A percentile compares a stretch with the other conserved stretches of the same genome.
phyloP scores from a whole-genome alignment of 2,888 invertebrate species.

The Eupithecia insigniata region DNA sequence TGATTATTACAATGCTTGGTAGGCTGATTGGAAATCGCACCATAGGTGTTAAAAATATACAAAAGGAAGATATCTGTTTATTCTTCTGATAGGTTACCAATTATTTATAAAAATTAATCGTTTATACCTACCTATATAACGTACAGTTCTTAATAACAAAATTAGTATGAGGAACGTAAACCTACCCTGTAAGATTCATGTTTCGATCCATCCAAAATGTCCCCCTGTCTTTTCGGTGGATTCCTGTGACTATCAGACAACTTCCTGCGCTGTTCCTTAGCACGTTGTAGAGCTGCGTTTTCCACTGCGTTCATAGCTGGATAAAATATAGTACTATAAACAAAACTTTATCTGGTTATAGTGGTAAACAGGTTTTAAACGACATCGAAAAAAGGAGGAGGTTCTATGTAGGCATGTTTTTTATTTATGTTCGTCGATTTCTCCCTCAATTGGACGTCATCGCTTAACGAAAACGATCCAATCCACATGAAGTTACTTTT shows the following conservation, averaged over 20 bases:
- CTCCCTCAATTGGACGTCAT: no score
- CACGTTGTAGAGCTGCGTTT: constrained; percentile 84
- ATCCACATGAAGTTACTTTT: no score
- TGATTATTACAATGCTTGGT: no score
- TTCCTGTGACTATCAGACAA: constrained; percentile 59
- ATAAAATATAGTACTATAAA: neutral
- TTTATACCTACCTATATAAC: neutral
- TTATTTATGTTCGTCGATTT: no score
- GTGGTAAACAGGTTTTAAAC: no score
- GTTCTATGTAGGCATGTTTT: no score
- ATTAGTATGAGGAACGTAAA: neutral
- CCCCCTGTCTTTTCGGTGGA: constrained; percentile 66
- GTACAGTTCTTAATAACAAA: neutral
- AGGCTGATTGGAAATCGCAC: no score
- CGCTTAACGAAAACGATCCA: no score
- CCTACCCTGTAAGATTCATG: constrained; percentile 64
- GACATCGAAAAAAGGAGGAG: no score
- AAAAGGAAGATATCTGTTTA: no score
- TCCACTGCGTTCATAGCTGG: constrained; percentile 83
- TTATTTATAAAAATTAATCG: neutral
- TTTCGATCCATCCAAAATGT: constrained; percentile 63
- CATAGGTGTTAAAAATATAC: no score
- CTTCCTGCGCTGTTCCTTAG: constrained; percentile 80
- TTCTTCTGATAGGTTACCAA: no score
- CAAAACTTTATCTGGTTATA: neutral